phyloP scores from a whole-genome alignment of 2,113 vertebrate genomes.

The Pavo muticus region DNA sequence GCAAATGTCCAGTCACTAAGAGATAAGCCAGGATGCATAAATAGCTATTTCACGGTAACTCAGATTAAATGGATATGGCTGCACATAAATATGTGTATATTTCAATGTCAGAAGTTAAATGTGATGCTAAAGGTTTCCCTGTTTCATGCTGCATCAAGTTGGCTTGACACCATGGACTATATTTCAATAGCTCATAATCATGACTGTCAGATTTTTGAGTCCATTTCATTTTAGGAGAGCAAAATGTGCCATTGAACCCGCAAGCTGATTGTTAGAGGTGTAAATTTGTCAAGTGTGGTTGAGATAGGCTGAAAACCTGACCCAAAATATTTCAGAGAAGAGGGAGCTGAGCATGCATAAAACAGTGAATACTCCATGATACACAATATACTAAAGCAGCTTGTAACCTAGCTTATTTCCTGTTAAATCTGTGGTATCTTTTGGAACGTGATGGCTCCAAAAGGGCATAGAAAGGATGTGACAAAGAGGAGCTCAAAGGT shows the following conservation, averaged over 20 bases:
- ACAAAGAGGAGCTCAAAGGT: not conserved
- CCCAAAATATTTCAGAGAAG: not conserved
- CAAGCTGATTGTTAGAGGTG: not conserved
- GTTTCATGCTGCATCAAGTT: not conserved
- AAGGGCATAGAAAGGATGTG: not conserved
- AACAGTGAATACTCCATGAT: not conserved
- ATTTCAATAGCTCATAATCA: not conserved
- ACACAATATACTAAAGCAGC: not conserved
- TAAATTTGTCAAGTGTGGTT: not conserved
- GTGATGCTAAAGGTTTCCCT: not conserved
- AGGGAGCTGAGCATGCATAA: not conserved
- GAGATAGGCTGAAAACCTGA: constrained; percentile 2
- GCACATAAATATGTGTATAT: not conserved
- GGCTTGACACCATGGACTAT: not conserved
- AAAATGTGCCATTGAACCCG: not conserved
- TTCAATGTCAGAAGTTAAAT: not conserved
- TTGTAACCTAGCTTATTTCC: not conserved
- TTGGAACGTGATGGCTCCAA: constrained; percentile 26
- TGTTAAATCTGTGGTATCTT: not conserved
- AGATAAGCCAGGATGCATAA: not conserved
- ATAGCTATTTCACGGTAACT: not conserved
- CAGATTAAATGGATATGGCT: not conserved
- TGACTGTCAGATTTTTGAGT: not conserved
- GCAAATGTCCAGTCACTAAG: not conserved
- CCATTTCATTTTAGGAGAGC: not conserved